A percentile compares a stretch with the other conserved stretches of the same genome.
Evolutionary conservation across 2,888 invertebrate species (phyloP).

Genomic region (Ligdia adustata): DNA sequence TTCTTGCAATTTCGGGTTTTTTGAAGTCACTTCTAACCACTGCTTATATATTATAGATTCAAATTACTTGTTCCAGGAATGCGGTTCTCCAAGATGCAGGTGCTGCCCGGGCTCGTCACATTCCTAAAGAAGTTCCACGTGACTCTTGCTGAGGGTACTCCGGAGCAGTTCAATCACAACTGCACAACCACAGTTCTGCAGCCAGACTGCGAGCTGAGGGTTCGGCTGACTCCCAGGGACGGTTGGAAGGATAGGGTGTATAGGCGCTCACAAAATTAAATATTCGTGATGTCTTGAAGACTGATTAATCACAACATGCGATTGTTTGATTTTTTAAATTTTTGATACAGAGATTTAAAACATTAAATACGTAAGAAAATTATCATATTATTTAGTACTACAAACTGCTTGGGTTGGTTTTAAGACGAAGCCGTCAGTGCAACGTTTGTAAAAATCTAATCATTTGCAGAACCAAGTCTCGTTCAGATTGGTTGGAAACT

Average conservation of each 20-base stretch:
- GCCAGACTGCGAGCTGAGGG: constrained; percentile 20
- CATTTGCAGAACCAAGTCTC: no score
- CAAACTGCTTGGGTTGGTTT: no score
- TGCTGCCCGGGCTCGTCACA: constrained; percentile 51
- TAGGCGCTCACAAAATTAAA: no score
- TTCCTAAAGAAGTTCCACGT: constrained; percentile 54
- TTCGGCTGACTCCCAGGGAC: constrained; percentile 32
- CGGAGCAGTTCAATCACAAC: constrained; percentile 26
- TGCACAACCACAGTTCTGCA: constrained; percentile 30
- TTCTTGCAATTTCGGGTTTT: not conserved
- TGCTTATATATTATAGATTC: not conserved
- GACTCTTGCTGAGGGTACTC: constrained; percentile 47
- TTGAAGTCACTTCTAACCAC: not conserved
- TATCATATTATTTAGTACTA: no score
- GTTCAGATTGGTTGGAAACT: no score
- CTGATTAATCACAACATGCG: no score
- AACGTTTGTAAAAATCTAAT: no score
- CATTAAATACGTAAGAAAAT: not conserved
- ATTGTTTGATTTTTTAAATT: no score
- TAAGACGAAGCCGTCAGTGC: no score
- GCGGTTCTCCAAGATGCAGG: constrained; percentile 60
- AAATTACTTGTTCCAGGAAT: constrained; percentile 46
- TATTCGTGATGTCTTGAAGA: no score
- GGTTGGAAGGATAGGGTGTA: constrained; percentile 38
- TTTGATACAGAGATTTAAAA: no score